Evolutionary conservation across 2,797 vertebrate genomes (phyloP).

Genomic region (Sebastolobus altivelis): DNA sequence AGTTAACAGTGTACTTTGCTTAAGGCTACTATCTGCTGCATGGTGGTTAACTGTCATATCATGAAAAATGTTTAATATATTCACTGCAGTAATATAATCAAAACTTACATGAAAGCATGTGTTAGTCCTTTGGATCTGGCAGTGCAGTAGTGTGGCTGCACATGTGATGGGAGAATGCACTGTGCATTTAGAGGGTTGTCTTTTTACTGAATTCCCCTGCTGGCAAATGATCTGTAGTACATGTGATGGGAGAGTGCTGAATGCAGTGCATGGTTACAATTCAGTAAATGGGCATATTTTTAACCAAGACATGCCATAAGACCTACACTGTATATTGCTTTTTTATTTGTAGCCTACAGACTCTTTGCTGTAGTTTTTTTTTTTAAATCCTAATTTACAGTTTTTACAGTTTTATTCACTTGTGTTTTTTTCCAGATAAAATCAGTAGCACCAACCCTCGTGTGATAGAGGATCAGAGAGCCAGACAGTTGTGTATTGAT

Average conservation of each 20-base stretch:
- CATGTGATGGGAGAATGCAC: neutral
- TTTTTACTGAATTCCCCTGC: neutral
- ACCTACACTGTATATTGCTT: too few relatives aligned
- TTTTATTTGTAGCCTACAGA: neutral
- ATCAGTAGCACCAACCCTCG: slow-evolving; percentile 93
- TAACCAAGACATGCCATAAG: neutral
- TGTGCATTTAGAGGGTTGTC: neutral
- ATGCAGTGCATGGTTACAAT: neutral
- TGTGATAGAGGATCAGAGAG: slow-evolving; percentile 92
- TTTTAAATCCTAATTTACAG: too few relatives aligned
- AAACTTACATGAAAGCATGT: neutral
- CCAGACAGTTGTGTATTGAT: slow-evolving; percentile 87
- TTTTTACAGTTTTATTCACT: neutral
- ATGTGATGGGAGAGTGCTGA: neutral
- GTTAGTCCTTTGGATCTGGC: neutral
- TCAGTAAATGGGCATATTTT: neutral
- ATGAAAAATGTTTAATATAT: neutral
- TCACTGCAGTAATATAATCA: neutral
- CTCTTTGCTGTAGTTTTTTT: neutral
- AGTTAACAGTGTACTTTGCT: neutral
- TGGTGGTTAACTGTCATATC: neutral
- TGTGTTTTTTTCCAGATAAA: slow-evolving; percentile 85
- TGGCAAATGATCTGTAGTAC: neutral
- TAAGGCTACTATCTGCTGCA: too few relatives aligned
- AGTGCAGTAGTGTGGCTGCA: neutral